Evolutionary conservation across 2,888 invertebrate species (phyloP).

Genomic region (Corbicula japonica): DNA sequence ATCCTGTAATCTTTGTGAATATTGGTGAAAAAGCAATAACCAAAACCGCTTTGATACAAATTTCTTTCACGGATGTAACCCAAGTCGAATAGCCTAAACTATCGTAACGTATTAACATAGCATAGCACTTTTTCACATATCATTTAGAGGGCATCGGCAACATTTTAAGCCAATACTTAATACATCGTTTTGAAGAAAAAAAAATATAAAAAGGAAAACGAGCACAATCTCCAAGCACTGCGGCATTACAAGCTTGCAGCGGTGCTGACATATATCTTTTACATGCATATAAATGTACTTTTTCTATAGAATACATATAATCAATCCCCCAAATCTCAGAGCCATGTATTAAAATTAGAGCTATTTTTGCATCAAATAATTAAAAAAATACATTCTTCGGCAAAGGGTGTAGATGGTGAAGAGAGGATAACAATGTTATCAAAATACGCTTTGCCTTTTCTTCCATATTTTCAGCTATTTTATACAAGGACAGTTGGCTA

Average conservation of each 20-base stretch:
- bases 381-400: too few species aligned
- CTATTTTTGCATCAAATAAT: constrained; percentile 40
- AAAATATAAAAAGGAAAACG: constrained; percentile 31
- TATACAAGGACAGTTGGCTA: too few species aligned
- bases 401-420: too few species aligned
- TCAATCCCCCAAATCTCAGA: constrained; percentile 50
- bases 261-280: constrained; percentile 25
- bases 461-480: too few species aligned
- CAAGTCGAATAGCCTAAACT: constrained; percentile 20
- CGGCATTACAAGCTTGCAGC: constrained; percentile 25
- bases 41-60: constrained; percentile 34
- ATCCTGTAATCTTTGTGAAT: too few species aligned
- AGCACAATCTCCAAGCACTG: constrained; percentile 26
- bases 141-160: constrained; percentile 9
- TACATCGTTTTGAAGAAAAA: constrained; percentile 5
- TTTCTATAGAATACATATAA: constrained; percentile 27
- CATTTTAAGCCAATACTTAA: constrained; percentile 33
- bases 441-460: too few species aligned
- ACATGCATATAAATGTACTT: constrained; percentile 27
- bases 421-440: too few species aligned
- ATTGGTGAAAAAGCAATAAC: too few species aligned
- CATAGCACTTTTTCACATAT: constrained; percentile 28
- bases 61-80: constrained; percentile 12
- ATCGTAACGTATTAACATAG: constrained; percentile 10
- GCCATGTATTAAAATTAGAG: constrained; percentile 42